phyloP scores from a whole-genome alignment of 2,113 vertebrate species.

The Pseudorasbora parva region DNA sequence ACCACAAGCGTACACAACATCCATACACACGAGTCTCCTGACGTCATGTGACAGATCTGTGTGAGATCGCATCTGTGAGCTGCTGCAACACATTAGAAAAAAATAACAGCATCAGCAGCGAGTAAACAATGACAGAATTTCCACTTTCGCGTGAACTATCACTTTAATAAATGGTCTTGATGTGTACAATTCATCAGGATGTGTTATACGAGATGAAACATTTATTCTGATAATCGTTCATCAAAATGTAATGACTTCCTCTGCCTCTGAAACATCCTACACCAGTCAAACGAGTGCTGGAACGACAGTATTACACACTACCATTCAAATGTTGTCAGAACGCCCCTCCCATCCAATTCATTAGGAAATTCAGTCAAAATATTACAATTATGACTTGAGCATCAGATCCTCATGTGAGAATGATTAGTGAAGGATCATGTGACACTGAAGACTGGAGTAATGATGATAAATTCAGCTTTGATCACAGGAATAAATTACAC shows the following conservation, averaged over 20 bases:
- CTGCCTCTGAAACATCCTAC: background rate
- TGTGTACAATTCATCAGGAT: background rate
- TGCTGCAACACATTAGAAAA: background rate
- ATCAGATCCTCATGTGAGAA: too few species aligned
- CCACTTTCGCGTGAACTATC: background rate
- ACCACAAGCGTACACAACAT: background rate
- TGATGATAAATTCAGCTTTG: too few species aligned
- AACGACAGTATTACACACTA: background rate
- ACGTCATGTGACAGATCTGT: background rate
- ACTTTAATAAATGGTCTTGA: background rate
- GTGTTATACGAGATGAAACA: background rate
- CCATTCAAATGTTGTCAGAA: background rate
- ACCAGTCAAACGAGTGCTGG: background rate
- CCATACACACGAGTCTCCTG: background rate
- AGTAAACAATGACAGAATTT: slow-evolving; percentile 6
- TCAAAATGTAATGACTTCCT: background rate
- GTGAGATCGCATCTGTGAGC: slow-evolving; percentile 4
- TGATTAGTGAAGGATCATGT: too few species aligned
- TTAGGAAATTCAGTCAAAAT: too few species aligned
- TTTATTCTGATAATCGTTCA: background rate
- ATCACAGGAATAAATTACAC: too few species aligned
- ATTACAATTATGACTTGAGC: too few species aligned
- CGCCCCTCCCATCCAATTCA: too few species aligned
- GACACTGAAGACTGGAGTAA: too few species aligned
- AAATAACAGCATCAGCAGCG: background rate